Base-by-base conservation (phyloP, 2,113 vertebrate species). In the Microcebus jonahi region DNA sequence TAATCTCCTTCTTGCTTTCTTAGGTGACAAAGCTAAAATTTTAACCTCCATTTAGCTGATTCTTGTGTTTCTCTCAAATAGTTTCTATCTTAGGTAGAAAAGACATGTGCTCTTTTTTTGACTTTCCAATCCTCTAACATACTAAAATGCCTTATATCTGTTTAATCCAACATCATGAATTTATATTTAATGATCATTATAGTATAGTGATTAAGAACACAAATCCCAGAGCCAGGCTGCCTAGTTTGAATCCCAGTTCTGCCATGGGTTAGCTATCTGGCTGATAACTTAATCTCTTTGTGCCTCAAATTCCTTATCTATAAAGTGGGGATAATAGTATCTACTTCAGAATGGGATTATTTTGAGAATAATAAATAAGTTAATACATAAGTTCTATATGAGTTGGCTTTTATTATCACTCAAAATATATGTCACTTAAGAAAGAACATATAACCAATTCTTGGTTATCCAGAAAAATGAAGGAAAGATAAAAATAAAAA, bases 381-480 rank as follows among this genome's bases (percentile, higher is more conserved):
- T 70, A 92, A 90, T 59, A 81, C 45, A 2, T 53, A 50, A 88
- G 20, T 90, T 4, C 59, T 92, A 36, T 20, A 2, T 81, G n/a
- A 34, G 5, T 34, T 96, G 34, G 13, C 36, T 91, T 55, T 96
- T 53, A 90, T 42, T 39, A 94, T 21, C 81, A 90, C 27, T 23
- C 45, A 95, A 87, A 92, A 96, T 50, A 29, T 70, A 1, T 48
- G 34, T 50, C 10, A 61, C 53, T 90, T 59, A 10, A 67, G 65
- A 90, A 50, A 65, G 36, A 27, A 70, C 8, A 48, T 21, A 59
- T 23, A 90, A 76, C 10, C 67, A 83, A 90, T 67, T 81, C n/a
- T 71, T 73, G 25, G 21, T 79, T 86, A 97, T 50, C 25, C n/a
- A 83, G 34, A 81, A 81, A 96, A 85, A 93, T 85, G 11, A 84